A percentile compares a stretch with the other conserved stretches of the same genome.
Conservation (phyloP, 2,797 vertebrate genomes). For the Pyrocephalus nanus region DNA sequence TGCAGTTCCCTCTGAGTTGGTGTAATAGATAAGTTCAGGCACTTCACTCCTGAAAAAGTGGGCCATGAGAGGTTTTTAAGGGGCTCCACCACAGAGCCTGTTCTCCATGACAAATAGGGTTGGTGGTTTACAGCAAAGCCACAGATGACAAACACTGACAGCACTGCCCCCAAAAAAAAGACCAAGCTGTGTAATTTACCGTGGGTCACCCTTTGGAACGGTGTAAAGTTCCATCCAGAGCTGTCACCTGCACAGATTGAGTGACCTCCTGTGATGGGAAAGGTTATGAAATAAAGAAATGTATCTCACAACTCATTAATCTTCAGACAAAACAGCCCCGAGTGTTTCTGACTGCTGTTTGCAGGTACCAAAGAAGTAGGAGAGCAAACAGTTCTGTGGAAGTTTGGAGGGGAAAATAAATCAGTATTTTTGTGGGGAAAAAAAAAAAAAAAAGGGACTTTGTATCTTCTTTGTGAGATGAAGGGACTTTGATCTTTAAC, state of each 20-base stretch:
- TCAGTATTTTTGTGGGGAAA: neutral
- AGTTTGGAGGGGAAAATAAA: constrained; percentile 15
- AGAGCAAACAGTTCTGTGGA: neutral
- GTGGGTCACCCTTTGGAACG: neutral
- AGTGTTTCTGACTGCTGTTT: constrained; percentile 2
- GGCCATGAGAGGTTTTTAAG: constrained; percentile 1
- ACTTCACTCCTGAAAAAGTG: neutral
- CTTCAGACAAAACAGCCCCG: neutral
- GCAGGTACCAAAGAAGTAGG: neutral
- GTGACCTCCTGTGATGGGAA: neutral
- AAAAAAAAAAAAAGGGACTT: neutral
- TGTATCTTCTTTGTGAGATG: neutral
- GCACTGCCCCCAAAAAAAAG: neutral
- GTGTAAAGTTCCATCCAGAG: constrained; percentile 12
- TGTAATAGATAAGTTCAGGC: neutral
- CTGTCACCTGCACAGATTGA: constrained; percentile 33
- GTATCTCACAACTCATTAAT: neutral
- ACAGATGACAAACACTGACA: constrained; percentile 40
- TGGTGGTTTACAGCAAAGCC: neutral
- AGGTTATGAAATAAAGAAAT: constrained; percentile 38
- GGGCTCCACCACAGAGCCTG: neutral
- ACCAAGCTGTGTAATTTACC: neutral
- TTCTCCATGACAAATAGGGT: neutral
- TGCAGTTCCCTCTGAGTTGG: neutral
- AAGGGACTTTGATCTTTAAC: constrained; percentile 49